These are phyloP conservation scores for Carollia perspicillata DNA, from an alignment of 2,113 vertebrate genomes.

Conservation along the genomic window DNA sequence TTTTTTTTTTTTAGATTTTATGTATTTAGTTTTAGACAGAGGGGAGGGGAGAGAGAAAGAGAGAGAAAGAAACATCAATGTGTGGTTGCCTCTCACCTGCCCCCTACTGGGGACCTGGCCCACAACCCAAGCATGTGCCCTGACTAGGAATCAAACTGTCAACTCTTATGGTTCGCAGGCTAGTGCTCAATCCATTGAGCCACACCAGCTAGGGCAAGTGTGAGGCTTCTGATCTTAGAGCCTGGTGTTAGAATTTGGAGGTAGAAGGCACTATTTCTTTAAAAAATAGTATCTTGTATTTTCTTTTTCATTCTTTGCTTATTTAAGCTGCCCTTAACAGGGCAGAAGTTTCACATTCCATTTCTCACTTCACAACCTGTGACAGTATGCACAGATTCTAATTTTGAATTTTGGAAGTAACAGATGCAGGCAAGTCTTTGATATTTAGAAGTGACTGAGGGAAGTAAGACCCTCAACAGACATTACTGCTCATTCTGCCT, in stretches of 20 bases:
- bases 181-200: no score
- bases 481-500: neutral
- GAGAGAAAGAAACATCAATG: no score
- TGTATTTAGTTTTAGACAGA: no score
- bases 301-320: neutral
- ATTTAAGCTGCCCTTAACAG: neutral
- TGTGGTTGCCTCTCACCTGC: no score
- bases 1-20: no score
- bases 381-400: neutral
- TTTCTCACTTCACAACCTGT: neutral
- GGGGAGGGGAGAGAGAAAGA: no score
- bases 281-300: neutral
- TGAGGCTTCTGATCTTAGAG: neutral
- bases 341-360: neutral
- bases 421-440: neutral
- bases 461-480: neutral
- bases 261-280: neutral
- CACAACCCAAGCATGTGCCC: no score
- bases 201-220: neutral
- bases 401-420: slow-evolving; percentile 37
- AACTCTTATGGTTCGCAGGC: no score
- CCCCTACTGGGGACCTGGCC: no score
- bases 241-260: neutral
- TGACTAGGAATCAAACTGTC: no score
- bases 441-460: neutral